These are phyloP conservation scores for Xestia ashworthii DNA, from an alignment of 2,888 invertebrate species.

Conservation along the genomic window DNA sequence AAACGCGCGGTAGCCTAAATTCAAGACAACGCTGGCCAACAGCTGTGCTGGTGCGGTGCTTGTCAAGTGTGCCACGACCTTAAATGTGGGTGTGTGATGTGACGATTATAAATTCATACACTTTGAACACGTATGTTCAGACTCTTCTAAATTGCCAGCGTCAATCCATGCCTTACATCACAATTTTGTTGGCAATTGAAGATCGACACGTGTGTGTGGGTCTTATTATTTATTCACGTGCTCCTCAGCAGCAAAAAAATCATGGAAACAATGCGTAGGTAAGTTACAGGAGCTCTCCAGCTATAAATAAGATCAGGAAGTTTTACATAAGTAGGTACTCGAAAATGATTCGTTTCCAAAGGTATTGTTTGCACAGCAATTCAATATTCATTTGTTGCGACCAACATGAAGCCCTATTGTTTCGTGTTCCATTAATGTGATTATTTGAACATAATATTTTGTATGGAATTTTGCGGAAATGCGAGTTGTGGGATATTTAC, in stretches of 20 bases:
- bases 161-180: no score
- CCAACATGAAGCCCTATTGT: constrained; percentile 49
- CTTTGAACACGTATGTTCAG: not conserved
- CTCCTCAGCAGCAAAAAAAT: no score
- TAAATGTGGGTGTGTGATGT: no score
- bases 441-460: constrained; percentile 55
- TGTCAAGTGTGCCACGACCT: no score
- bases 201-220: no score
- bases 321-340: constrained; percentile 16
- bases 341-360: constrained; percentile 37
- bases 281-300: no score
- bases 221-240: not conserved
- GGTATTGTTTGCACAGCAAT: constrained; percentile 57
- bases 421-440: constrained; percentile 53
- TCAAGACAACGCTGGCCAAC: no score
- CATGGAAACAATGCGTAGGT: no score
- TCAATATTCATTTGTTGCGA: constrained; percentile 54
- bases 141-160: not conserved
- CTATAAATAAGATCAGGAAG: constrained; percentile 9
- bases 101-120: not conserved
- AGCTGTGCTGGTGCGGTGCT: no score
- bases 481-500: constrained; percentile 24
- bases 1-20: no score
- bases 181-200: not conserved
- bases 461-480: constrained; percentile 26